A percentile compares a stretch with the other conserved stretches of the same genome.
Evolutionary conservation across 2,888 invertebrate genomes (phyloP).

Genomic region (Holacanthella duospinosa): DNA sequence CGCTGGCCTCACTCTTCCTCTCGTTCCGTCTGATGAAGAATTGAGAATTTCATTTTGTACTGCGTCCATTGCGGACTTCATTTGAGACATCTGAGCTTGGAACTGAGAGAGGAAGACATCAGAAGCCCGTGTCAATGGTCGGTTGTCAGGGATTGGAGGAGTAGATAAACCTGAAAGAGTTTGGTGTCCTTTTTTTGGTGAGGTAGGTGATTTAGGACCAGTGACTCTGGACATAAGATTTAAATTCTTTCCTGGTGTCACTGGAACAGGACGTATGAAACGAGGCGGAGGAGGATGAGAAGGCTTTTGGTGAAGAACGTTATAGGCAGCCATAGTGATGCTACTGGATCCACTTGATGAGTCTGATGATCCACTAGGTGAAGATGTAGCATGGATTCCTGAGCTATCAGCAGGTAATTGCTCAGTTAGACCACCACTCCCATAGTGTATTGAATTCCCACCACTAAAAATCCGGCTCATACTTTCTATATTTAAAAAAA

Average conservation of each 20-base stretch:
- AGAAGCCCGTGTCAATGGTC: background rate
- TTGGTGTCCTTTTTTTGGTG: background rate
- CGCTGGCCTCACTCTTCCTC: background rate
- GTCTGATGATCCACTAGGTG: slow-evolving; percentile 31
- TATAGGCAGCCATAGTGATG: background rate
- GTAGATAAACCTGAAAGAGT: too few species aligned
- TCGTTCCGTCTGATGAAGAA: background rate
- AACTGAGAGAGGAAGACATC: slow-evolving; percentile 30
- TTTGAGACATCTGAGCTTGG: slow-evolving; percentile 37
- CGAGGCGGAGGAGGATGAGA: background rate
- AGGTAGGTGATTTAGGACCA: too few species aligned
- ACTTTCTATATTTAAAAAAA: too few species aligned
- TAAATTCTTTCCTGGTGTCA: background rate
- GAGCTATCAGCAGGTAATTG: slow-evolving; percentile 33
- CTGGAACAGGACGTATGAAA: background rate
- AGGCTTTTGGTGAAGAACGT: background rate
- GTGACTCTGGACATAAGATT: too few species aligned
- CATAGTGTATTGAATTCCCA: too few species aligned
- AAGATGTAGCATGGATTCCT: slow-evolving; percentile 25
- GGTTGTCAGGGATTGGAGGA: background rate
- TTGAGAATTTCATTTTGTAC: slow-evolving; percentile 25
- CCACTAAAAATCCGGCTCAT: too few species aligned
- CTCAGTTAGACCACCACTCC: slow-evolving; percentile 15
- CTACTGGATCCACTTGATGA: slow-evolving; percentile 8
- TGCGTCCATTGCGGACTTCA: slow-evolving; percentile 36